phyloP scores from a whole-genome alignment of 2,797 vertebrate species.

The Galago senegalensis region DNA sequence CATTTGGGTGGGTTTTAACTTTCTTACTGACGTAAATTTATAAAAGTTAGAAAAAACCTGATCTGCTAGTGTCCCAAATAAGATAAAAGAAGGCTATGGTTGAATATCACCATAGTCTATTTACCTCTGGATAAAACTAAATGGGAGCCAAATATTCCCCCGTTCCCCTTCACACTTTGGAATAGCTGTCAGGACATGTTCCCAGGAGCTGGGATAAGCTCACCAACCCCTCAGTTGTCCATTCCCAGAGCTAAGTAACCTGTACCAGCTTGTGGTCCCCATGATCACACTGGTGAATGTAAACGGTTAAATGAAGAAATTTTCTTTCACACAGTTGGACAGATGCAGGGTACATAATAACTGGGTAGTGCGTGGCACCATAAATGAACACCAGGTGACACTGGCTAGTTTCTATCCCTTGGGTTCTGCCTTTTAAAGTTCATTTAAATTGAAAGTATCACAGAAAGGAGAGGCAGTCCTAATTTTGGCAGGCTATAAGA shows the following conservation, averaged over 20 bases:
- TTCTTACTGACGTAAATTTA: not conserved
- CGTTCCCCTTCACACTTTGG: not conserved
- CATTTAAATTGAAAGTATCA: not conserved
- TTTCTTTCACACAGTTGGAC: not conserved
- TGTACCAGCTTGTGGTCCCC: not conserved
- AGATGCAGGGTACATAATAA: not conserved
- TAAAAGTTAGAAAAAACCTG: not conserved
- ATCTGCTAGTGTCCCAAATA: not conserved
- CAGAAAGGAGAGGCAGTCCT: not conserved
- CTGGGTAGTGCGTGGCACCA: not conserved
- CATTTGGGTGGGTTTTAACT: too few species aligned
- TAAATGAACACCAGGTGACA: not conserved
- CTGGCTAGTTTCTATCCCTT: not conserved
- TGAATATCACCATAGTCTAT: not conserved
- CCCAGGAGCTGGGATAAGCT: not conserved
- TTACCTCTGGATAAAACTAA: slow-evolving; percentile 14
- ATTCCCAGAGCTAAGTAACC: not conserved
- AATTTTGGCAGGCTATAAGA: not conserved
- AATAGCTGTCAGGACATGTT: not conserved
- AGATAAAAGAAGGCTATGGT: not conserved
- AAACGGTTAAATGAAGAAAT: not conserved
- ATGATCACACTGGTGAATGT: not conserved
- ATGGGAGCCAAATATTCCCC: not conserved
- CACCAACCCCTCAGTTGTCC: not conserved
- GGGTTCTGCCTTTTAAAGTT: not conserved